Conservation (phyloP, 2,113 vertebrate genomes). For the Limnothrissa miodon region DNA sequence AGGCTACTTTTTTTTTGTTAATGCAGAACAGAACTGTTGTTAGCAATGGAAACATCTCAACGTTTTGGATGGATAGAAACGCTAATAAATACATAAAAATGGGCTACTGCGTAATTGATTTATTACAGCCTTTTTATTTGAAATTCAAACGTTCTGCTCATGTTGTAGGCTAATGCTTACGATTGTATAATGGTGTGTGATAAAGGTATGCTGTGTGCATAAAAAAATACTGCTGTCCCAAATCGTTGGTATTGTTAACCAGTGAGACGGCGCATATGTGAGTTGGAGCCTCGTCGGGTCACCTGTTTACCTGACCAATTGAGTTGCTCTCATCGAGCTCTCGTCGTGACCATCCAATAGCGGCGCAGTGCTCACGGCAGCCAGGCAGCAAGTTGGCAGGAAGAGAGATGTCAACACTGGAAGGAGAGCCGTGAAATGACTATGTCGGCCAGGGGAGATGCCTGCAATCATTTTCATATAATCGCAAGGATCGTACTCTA, state of each 20-base stretch:
- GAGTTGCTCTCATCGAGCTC: slow-evolving; percentile 12
- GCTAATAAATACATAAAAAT: not conserved
- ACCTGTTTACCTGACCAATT: slow-evolving; percentile 39
- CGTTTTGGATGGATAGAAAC: not conserved
- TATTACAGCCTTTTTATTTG: not conserved
- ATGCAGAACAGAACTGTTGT: not conserved
- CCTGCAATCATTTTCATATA: not conserved
- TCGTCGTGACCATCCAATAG: slow-evolving; percentile 27
- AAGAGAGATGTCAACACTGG: slow-evolving; percentile 33
- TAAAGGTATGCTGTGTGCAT: not conserved
- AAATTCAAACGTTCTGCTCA: not conserved
- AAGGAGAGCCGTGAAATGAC: not conserved
- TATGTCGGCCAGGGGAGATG: slow-evolving; percentile 12
- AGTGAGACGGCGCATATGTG: not conserved
- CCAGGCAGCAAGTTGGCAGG: slow-evolving; percentile 37
- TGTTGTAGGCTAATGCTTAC: not conserved
- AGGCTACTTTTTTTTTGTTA: not conserved
- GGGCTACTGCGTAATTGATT: not conserved
- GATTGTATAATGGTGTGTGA: not conserved
- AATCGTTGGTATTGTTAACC: not conserved
- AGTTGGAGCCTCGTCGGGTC: not conserved
- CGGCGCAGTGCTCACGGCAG: slow-evolving; percentile 26
- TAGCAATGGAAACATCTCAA: not conserved
- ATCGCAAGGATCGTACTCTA: not conserved
- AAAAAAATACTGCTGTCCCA: not conserved